These are phyloP conservation scores for Lepus oiostolus DNA, from an alignment of 2,797 vertebrate genomes.

Conservation along the genomic window DNA sequence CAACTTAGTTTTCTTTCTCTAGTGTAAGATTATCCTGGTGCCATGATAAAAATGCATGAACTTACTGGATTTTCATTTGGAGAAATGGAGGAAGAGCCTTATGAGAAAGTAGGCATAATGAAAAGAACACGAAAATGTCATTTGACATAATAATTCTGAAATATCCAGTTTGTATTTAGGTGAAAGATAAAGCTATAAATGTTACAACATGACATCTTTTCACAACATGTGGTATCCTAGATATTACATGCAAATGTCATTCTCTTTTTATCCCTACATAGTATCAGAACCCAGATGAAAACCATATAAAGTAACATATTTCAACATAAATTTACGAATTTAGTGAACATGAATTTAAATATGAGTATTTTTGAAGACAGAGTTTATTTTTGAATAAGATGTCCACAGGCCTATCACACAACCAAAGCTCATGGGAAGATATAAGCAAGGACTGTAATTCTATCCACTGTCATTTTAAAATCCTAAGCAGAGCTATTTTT, in stretches of 20 bases:
- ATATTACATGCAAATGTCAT: slow-evolving; percentile 66
- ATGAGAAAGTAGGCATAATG: not conserved
- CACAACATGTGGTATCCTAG: slow-evolving; percentile 29
- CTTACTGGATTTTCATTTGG: not conserved
- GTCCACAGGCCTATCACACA: not conserved
- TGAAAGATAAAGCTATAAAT: slow-evolving; percentile 62
- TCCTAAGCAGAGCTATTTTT: slow-evolving; percentile 26
- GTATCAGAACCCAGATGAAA: slow-evolving; percentile 44
- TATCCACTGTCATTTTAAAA: slow-evolving; percentile 20
- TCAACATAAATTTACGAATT: slow-evolving; percentile 56
- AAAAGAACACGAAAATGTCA: not conserved
- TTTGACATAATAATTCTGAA: slow-evolving; percentile 9
- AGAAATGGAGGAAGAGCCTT: not conserved
- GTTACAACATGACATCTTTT: slow-evolving; percentile 53
- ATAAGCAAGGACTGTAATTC: not conserved
- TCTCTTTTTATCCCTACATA: slow-evolving; percentile 30
- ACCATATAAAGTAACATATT: slow-evolving; percentile 54
- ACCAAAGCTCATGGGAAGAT: not conserved
- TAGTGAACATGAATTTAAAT: slow-evolving; percentile 48
- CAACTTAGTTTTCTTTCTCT: not conserved
- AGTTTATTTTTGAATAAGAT: slow-evolving; percentile 24
- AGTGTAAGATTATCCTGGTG: not conserved
- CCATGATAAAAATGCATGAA: not conserved
- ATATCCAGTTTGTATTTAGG: slow-evolving; percentile 49
- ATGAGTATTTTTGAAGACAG: slow-evolving; percentile 49